phyloP scores from a whole-genome alignment of 2,888 invertebrate species.

The Drosophila melanosoma region DNA sequence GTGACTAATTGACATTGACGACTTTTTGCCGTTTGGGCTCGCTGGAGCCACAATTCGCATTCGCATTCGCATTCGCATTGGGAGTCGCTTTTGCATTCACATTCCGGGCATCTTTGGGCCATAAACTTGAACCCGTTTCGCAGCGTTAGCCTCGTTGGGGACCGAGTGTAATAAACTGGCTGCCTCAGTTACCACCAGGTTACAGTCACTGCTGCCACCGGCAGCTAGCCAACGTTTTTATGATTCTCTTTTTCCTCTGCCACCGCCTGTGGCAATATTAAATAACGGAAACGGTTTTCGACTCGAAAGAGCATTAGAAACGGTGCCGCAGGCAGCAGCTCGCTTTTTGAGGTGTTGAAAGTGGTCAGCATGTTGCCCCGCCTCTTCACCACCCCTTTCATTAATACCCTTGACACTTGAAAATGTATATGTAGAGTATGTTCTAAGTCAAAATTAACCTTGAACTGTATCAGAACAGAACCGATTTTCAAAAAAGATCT shows the following conservation, averaged over 20 bases:
- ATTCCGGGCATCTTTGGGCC: slow-evolving; percentile 52
- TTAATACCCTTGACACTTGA: background rate
- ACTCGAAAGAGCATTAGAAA: slow-evolving; percentile 57
- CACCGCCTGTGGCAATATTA: slow-evolving; percentile 52
- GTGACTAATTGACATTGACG: slow-evolving; percentile 76
- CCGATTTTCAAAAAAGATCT: background rate
- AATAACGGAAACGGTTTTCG: slow-evolving; percentile 73
- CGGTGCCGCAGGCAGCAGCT: slow-evolving; percentile 20
- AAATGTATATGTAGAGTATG: background rate
- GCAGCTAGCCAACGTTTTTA: slow-evolving; percentile 51
- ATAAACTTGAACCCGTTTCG: slow-evolving; percentile 81
- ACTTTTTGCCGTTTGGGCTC: slow-evolving; percentile 53
- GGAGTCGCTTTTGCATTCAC: slow-evolving; percentile 29
- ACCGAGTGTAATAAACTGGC: slow-evolving; percentile 54
- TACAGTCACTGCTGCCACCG: slow-evolving; percentile 32
- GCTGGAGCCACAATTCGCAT: slow-evolving; percentile 11
- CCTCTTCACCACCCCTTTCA: background rate
- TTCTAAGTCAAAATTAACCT: background rate
- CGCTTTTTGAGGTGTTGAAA: slow-evolving; percentile 71
- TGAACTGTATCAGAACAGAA: background rate
- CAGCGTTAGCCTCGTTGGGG: slow-evolving; percentile 51
- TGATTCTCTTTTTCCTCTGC: slow-evolving; percentile 27
- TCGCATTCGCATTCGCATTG: slow-evolving; percentile 50
- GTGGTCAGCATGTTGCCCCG: slow-evolving; percentile 29
- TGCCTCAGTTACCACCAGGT: slow-evolving; percentile 29